These are phyloP conservation scores for Austrolebias charrua DNA, from an alignment of 2,797 vertebrate species.

Conservation along the genomic window DNA sequence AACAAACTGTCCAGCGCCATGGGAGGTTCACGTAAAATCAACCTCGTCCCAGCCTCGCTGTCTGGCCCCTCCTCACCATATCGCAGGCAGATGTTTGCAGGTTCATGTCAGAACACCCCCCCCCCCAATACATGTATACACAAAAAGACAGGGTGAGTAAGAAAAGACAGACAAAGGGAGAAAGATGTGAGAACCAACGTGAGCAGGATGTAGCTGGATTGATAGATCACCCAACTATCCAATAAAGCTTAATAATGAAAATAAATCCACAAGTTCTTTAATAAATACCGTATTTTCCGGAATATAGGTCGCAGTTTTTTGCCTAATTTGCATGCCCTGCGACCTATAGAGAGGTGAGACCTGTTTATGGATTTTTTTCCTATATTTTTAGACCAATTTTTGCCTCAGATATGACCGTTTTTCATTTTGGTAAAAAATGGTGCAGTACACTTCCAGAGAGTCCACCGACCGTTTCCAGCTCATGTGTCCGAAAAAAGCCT, in stretches of 20 bases:
- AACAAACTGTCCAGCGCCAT: slow-evolving; percentile 62
- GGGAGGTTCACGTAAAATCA: slow-evolving; percentile 73
- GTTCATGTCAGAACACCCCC: slow-evolving; percentile 62
- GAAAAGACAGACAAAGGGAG: slow-evolving; percentile 37
- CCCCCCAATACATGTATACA: slow-evolving; percentile 16
- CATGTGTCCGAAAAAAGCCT: too few species aligned
- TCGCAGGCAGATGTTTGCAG: slow-evolving; percentile 70
- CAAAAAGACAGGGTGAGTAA: slow-evolving; percentile 41
- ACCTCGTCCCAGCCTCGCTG: slow-evolving; percentile 66
- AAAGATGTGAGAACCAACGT: slow-evolving; percentile 52
- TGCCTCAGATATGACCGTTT: too few species aligned
- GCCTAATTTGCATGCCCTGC: too few species aligned
- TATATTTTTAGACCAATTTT: too few species aligned
- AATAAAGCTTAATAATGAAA: slow-evolving; percentile 30
- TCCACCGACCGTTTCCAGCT: too few species aligned
- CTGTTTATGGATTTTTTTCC: too few species aligned
- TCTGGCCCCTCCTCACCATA: slow-evolving; percentile 58
- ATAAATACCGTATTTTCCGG: too few species aligned
- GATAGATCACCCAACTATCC: slow-evolving; percentile 58
- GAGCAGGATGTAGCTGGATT: slow-evolving; percentile 59
- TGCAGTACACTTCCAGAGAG: too few species aligned
- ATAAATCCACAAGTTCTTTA: too few species aligned
- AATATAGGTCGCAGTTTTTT: too few species aligned
- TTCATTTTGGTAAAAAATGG: too few species aligned
- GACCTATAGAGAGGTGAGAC: too few species aligned